Conservation (phyloP, 2,113 vertebrate genomes). For the Sapayoa aenigma region DNA sequence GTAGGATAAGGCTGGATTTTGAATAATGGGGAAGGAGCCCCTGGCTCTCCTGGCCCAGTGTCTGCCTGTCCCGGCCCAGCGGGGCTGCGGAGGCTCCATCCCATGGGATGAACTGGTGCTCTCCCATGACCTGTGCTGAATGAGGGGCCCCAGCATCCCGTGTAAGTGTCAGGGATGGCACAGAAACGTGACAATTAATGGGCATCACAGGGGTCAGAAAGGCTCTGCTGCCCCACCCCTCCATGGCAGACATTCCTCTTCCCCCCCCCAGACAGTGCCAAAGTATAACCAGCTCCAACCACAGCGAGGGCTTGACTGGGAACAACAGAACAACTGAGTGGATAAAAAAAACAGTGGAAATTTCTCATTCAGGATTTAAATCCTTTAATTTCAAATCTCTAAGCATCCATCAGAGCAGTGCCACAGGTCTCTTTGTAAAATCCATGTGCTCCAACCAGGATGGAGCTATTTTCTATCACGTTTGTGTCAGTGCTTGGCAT, state of each 20-base stretch:
- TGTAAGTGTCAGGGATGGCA: background rate
- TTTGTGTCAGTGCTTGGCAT: background rate
- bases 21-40: background rate
- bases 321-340: background rate
- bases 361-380: background rate
- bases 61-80: background rate
- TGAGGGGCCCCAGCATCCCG: rapidly evolving
- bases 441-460: background rate
- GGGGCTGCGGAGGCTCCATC: background rate
- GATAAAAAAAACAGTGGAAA: background rate
- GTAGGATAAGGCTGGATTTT: background rate
- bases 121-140: rapidly evolving
- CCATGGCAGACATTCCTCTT: background rate
- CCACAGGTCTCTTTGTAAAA: background rate
- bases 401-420: background rate
- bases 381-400: background rate
- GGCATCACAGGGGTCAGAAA: background rate
- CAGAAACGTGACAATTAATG: background rate
- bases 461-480: background rate
- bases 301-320: background rate
- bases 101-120: rapidly evolving
- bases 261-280: rapidly evolving
- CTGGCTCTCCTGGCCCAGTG: background rate
- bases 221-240: background rate
- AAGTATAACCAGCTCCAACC: background rate